phyloP scores from a whole-genome alignment of 1,140 invertebrate species.

The Drosophila guanche region DNA sequence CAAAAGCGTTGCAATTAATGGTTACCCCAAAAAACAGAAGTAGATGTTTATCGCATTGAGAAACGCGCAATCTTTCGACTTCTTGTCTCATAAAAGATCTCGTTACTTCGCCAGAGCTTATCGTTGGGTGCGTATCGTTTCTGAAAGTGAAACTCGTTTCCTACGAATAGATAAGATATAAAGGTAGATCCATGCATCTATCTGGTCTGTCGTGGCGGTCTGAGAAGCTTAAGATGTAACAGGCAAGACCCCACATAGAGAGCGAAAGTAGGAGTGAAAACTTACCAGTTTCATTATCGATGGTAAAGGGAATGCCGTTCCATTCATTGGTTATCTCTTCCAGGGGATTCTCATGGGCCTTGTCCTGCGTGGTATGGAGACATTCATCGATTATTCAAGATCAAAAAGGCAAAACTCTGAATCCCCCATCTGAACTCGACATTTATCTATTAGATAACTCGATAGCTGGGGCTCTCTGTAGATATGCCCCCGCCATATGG shows the following conservation, averaged over 20 bases:
- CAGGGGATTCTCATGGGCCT: constrained; percentile 62
- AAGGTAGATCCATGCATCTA: not conserved
- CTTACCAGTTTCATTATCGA: constrained; percentile 95
- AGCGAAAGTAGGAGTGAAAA: constrained; percentile 20
- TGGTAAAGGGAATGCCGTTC: constrained; percentile 91
- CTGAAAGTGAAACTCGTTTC: constrained; percentile 50
- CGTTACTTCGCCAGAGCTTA: constrained; percentile 14
- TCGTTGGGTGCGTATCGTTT: constrained; percentile 32
- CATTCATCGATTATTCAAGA: not conserved
- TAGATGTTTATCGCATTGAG: constrained; percentile 1
- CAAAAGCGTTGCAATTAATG: no score
- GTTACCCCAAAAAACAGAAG: no score
- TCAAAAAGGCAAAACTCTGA: no score
- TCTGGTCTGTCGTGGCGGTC: no score
- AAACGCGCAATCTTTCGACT: constrained; percentile 16
- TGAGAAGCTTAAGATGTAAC: constrained; percentile 21
- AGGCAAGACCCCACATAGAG: not conserved
- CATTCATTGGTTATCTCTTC: constrained; percentile 86
- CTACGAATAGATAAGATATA: constrained; percentile 35
- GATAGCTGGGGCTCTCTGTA: constrained; percentile 3
- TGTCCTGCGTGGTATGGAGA: constrained; percentile 35
- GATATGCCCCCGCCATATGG: not conserved
- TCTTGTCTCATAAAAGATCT: constrained; percentile 12
- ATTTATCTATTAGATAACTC: constrained; percentile 31
- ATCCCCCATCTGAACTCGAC: not conserved